Evolutionary conservation across 1,140 invertebrate species (phyloP), one percentile per base, ranked within the genome.

Genomic region (Anthonomus grandis): DNA sequence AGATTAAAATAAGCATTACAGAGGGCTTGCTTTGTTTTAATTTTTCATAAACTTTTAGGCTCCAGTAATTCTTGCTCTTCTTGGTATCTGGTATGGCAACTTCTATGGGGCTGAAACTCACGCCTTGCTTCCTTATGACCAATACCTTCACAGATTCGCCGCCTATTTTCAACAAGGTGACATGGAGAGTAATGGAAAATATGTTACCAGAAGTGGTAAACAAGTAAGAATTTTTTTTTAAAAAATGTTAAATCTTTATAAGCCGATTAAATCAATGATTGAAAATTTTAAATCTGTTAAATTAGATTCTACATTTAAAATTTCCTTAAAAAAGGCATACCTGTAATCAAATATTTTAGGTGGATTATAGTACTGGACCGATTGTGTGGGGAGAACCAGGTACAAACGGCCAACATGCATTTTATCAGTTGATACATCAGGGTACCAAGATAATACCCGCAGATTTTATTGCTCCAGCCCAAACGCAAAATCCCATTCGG

Each of bases 161-260:
- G 96, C 97, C 9, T 99, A 99, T 76, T 98, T 99, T 77, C 97
- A 99, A 79, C 97, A 99, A 81, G 97, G 96, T 9, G 97, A 99
- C 73, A 99, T 99, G 97, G 97, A 99, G 77, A 97, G 93, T 57
- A 99, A 99, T 79, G 97, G 97, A 65, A 99, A 99, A 80, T 96
- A 87, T 70, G 87, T 90, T 9, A 96, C 91, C 8, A 81, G 88
- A 34, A 81, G 80, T 60, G 92, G 93, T 0, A 71, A 83, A 31
- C 72, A 71, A 13, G 94, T 93, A 85, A 54, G 64, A 56, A 23
- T 41, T 25, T 38, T n/a, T 19, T 12, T 19, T 17, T 8, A 10
- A 10, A 39, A 17, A 39, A 15, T n/a, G n/a, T n/a, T n/a, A n/a
- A n/a, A n/a, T n/a, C n/a, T n/a, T n/a, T n/a, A n/a, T n/a, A n/a